Percentiles rank a stretch among this genome's conserved stretches.
These are phyloP conservation scores for Osmoderma eremita DNA, from an alignment of 2,888 invertebrate species.

Conservation along the genomic window DNA sequence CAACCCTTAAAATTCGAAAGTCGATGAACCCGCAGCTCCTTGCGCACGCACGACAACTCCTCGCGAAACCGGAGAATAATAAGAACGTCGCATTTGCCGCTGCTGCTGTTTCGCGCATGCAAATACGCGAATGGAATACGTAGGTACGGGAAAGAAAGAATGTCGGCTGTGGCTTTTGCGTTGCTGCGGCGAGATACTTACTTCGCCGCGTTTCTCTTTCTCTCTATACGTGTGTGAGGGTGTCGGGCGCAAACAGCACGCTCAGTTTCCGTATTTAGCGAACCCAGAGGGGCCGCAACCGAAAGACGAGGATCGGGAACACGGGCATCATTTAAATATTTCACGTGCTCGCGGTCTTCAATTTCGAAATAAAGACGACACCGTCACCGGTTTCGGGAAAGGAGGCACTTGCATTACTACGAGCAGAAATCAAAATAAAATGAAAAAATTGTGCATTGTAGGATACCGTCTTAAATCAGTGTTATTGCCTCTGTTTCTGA, in stretches of 20 bases:
- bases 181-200: conserved; percentile 9
- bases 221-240: conserved; percentile 52
- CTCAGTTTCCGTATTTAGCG: conserved; percentile 59
- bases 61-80: conserved; percentile 50
- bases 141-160: conserved; percentile 50
- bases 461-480: too few relatives aligned
- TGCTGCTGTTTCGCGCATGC: conserved; percentile 50
- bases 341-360: conserved; percentile 31
- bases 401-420: neutral
- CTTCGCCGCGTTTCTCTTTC: conserved; percentile 10
- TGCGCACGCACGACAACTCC: neutral
- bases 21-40: conserved; percentile 55
- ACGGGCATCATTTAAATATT: conserved; percentile 47
- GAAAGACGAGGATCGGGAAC: conserved; percentile 6
- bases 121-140: conserved; percentile 49
- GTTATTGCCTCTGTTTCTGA: too few relatives aligned
- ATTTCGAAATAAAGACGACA: conserved; percentile 33
- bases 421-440: too few relatives aligned
- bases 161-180: conserved; percentile 39
- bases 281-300: conserved; percentile 45
- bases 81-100: conserved; percentile 49
- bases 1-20: conserved; percentile 59
- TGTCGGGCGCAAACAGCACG: conserved; percentile 44
- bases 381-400: conserved; percentile 21
- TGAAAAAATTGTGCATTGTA: too few relatives aligned